Evolutionary conservation across 2,888 invertebrate species (phyloP).

Genomic region (Cheilosia soror): DNA sequence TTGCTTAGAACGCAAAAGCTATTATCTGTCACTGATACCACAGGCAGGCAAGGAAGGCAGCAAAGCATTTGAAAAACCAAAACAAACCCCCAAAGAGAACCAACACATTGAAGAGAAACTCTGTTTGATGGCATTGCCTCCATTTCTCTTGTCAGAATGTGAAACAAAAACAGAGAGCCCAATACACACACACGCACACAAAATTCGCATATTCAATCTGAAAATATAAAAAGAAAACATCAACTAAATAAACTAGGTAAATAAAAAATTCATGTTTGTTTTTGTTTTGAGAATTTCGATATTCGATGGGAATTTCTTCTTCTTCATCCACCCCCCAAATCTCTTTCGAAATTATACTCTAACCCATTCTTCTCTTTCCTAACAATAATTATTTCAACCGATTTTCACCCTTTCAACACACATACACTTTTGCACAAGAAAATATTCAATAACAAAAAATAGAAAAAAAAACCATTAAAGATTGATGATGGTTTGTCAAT

Average conservation of each 20-base stretch:
- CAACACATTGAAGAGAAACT: conserved; percentile 13
- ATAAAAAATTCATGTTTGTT: conserved; percentile 37
- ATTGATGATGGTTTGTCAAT: conserved; percentile 27
- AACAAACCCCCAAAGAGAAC: conserved; percentile 46
- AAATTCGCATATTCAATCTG: background rate
- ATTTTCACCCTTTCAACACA: conserved; percentile 5
- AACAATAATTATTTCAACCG: background rate
- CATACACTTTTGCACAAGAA: background rate
- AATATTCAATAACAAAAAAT: conserved; percentile 20
- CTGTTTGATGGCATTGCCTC: background rate
- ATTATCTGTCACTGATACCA: conserved; percentile 60
- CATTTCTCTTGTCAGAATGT: background rate
- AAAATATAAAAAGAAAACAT: conserved; percentile 3
- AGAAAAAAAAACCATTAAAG: background rate
- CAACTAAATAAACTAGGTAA: conserved; percentile 19
- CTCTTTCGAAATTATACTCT: background rate
- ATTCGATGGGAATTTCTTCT: conserved; percentile 19
- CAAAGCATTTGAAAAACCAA: conserved; percentile 44
- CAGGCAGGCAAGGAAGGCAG: background rate
- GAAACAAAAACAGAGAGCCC: conserved; percentile 57
- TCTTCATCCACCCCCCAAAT: background rate
- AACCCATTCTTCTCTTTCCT: background rate
- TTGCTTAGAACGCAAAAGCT: conserved; percentile 55
- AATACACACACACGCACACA: conserved; percentile 1
- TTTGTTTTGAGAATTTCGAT: conserved; percentile 59